These are phyloP conservation scores for Tamias sibiricus DNA, from an alignment of 2,113 vertebrate species.

Conservation along the genomic window DNA sequence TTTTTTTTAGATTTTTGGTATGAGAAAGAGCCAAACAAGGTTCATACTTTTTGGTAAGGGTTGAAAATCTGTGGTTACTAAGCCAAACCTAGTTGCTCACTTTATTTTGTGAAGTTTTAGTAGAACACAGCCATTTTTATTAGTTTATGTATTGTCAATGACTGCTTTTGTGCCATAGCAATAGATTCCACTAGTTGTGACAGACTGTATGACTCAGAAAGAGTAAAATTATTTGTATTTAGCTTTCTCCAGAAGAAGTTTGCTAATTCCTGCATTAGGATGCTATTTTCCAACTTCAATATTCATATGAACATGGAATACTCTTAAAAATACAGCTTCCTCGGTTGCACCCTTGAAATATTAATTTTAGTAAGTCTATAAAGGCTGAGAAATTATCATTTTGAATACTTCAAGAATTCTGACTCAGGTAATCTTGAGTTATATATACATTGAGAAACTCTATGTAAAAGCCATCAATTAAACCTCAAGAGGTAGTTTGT, in stretches of 20 bases:
- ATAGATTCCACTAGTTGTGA: neutral
- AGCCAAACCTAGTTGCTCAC: neutral
- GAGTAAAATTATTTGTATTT: neutral
- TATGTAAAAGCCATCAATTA: neutral
- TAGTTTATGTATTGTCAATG: neutral
- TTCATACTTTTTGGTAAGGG: neutral
- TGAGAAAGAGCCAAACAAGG: neutral
- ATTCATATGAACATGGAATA: neutral
- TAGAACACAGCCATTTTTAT: neutral
- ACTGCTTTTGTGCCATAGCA: neutral
- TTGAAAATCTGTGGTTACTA: neutral
- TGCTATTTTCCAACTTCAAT: neutral
- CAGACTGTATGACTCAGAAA: neutral
- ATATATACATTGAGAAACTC: conserved; percentile 39
- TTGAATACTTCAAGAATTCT: conserved; percentile 5
- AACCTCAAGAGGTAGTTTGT: neutral
- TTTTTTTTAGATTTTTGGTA: neutral
- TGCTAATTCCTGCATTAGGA: neutral
- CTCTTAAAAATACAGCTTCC: neutral
- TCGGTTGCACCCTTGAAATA: neutral
- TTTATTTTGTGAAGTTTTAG: neutral
- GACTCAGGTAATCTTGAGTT: neutral
- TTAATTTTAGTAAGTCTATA: neutral
- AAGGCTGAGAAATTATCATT: neutral
- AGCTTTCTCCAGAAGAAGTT: neutral